Conservation (phyloP, 2,113 vertebrate species). For the Prionailurus bengalensis region DNA sequence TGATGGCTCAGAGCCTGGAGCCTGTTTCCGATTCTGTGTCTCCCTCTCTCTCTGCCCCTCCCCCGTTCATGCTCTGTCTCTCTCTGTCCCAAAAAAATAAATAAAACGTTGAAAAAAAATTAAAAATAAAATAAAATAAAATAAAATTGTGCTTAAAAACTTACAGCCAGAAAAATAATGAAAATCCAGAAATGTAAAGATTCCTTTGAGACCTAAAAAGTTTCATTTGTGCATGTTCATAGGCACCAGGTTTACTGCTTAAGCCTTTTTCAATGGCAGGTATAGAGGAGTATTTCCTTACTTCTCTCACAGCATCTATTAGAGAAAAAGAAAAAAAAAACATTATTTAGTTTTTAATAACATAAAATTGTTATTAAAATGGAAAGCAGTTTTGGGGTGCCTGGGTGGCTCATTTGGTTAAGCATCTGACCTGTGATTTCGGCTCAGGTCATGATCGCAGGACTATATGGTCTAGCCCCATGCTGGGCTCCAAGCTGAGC, state of each 20-base stretch:
- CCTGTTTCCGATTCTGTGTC: too few species aligned
- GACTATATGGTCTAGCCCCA: too few species aligned
- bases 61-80: too few species aligned
- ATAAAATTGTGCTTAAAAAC: constrained; percentile 80
- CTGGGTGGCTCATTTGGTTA: too few species aligned
- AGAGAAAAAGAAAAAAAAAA: constrained; percentile 37
- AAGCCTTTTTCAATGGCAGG: constrained; percentile 85
- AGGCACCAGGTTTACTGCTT: constrained; percentile 86
- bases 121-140: too few species aligned
- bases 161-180: constrained; percentile 98
- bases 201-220: constrained; percentile 98
- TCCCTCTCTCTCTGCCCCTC: too few species aligned
- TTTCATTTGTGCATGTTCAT: constrained; percentile 97
- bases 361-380: constrained; percentile 43
- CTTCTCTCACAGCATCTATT: constrained; percentile 95
- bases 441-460: too few species aligned
- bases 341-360: constrained; percentile 36
- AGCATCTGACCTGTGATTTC: too few species aligned
- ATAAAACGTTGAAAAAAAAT: too few species aligned
- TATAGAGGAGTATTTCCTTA: constrained; percentile 93
- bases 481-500: too few species aligned
- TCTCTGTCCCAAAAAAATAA: too few species aligned
- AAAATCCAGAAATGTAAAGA: constrained; percentile 98
- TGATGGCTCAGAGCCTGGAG: too few species aligned
- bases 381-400: background rate